phyloP scores from a whole-genome alignment of 1,140 invertebrate species.

The Zaprionus ghesquierei region DNA sequence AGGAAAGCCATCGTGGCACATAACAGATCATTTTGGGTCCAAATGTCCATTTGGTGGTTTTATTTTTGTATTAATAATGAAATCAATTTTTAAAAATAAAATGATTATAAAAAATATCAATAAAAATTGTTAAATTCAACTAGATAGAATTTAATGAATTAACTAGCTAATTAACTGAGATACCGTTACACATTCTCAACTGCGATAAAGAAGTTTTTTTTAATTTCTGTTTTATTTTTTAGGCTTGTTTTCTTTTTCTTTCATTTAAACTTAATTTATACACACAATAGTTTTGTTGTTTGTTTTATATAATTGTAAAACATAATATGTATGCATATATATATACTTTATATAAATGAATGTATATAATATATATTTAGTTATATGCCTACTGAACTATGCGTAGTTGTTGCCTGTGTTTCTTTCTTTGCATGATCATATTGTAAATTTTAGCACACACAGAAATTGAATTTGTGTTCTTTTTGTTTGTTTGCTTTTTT shows the following conservation, averaged over 20 bases:
- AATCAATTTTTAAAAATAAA: slow-evolving; percentile 32
- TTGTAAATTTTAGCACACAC: slow-evolving; percentile 58
- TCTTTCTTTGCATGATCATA: slow-evolving; percentile 14
- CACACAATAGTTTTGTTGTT: slow-evolving; percentile 43
- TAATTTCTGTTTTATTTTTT: slow-evolving; percentile 56
- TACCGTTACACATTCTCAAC: slow-evolving; percentile 63
- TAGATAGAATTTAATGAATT: slow-evolving; percentile 69
- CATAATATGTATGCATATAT: slow-evolving; percentile 71
- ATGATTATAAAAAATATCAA: slow-evolving; percentile 49
- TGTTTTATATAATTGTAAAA: slow-evolving; percentile 59
- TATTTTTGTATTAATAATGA: slow-evolving; percentile 41
- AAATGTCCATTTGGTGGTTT: slow-evolving; percentile 41
- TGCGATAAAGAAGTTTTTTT: slow-evolving; percentile 45
- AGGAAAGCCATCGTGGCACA: not conserved
- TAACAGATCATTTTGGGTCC: slow-evolving; percentile 23
- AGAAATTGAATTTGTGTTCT: slow-evolving; percentile 44
- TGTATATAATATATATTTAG: slow-evolving; percentile 55
- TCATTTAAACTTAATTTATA: slow-evolving; percentile 53
- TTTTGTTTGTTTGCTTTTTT: slow-evolving; percentile 28
- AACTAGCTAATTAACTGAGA: slow-evolving; percentile 79
- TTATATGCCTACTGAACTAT: slow-evolving; percentile 69
- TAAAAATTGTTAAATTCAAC: slow-evolving; percentile 64
- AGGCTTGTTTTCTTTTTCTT: slow-evolving; percentile 27
- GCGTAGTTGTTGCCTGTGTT: slow-evolving; percentile 30
- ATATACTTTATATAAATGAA: slow-evolving; percentile 51